Conservation (phyloP, 30 jellyfish, hydroid and myxozoan species). For the Pseudorhiza aurosa region DNA sequence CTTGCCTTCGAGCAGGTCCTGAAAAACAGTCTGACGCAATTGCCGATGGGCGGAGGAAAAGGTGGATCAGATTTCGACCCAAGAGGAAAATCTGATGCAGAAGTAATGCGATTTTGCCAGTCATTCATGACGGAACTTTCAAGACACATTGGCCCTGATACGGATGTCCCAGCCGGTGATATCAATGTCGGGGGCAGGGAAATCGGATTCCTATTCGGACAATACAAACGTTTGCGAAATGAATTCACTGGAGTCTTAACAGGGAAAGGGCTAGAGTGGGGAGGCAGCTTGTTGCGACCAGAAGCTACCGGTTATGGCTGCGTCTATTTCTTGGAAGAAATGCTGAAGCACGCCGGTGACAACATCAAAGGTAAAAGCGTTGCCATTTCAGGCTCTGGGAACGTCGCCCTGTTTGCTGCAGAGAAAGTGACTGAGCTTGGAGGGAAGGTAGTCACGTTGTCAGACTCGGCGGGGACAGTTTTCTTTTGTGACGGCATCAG, state of each 20-base stretch:
- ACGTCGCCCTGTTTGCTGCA: conserved; percentile 89
- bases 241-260: conserved; percentile 90
- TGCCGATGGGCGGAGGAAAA: conserved; percentile 97
- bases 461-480: conserved; percentile 81
- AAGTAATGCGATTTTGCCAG: conserved; percentile 94
- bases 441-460: conserved; percentile 84
- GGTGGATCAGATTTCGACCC: conserved; percentile 95
- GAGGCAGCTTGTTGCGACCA: conserved; percentile 93
- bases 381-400: conserved; percentile 92
- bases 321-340: conserved; percentile 69
- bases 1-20: conserved; percentile 89
- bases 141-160: conserved; percentile 77
- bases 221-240: conserved; percentile 80
- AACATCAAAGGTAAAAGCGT: conserved; percentile 55
- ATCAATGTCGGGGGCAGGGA: conserved; percentile 94
- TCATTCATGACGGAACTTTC: conserved; percentile 89
- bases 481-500: conserved; percentile 67
- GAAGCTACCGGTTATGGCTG: conserved; percentile 97
- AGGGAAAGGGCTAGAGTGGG: conserved; percentile 90
- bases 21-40: conserved; percentile 83
- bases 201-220: conserved; percentile 88
- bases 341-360: conserved; percentile 64
- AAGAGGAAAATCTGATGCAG: conserved; percentile 83
- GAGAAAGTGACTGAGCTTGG: conserved; percentile 79
- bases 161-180: conserved; percentile 98